Percentiles rank a stretch among this genome's conserved stretches.
Evolutionary conservation across 1,140 invertebrate genomes (phyloP).

Genomic region (Drosophila saltans): DNA sequence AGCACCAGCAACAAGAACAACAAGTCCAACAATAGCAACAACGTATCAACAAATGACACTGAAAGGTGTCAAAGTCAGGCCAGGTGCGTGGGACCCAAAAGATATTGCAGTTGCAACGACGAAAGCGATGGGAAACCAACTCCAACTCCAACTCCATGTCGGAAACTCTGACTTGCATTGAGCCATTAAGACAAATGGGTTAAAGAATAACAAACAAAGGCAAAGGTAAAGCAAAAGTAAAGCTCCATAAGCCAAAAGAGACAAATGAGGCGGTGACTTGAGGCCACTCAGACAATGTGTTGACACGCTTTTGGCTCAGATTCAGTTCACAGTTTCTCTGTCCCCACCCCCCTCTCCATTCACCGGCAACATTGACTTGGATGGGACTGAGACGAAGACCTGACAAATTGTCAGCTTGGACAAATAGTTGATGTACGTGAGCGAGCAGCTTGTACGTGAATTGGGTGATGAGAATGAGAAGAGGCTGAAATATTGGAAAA

Average conservation of each 20-base stretch:
- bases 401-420: slow-evolving; percentile 21
- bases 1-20: not conserved
- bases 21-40: slow-evolving; percentile 9
- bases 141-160: not conserved
- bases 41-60: slow-evolving; percentile 43
- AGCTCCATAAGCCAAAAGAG: slow-evolving; percentile 18
- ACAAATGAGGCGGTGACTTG: slow-evolving; percentile 22
- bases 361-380: not conserved
- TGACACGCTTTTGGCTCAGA: slow-evolving; percentile 21
- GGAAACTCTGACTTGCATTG: slow-evolving; percentile 18
- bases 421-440: slow-evolving; percentile 13
- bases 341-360: too few relatives aligned
- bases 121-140: slow-evolving; percentile 36
- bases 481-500: slow-evolving; percentile 4
- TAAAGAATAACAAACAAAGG: slow-evolving; percentile 51
- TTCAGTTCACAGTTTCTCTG: not conserved
- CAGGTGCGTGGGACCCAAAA: slow-evolving; percentile 41
- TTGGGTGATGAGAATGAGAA: slow-evolving; percentile 14
- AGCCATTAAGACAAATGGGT: slow-evolving; percentile 74
- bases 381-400: not conserved
- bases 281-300: slow-evolving; percentile 23
- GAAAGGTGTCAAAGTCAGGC: slow-evolving; percentile 43
- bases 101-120: slow-evolving; percentile 47
- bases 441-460: slow-evolving; percentile 17
- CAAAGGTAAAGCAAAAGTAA: slow-evolving; percentile 47